Conservation (phyloP, 53 echinoderm and acorn worm species). For the Echinarachnius parma region DNA sequence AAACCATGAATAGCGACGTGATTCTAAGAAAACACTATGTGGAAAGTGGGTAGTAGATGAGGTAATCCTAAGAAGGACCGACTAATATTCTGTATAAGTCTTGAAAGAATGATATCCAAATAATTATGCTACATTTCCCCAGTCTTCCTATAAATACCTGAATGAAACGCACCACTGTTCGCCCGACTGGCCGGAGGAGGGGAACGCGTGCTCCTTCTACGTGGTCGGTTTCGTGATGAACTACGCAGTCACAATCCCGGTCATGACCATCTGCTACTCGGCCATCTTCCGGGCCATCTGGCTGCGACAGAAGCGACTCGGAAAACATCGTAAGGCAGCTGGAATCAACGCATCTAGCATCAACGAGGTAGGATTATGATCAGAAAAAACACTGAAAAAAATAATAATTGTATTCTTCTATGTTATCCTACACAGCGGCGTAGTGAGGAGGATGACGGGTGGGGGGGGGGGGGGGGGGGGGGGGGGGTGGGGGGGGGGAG, state of each 20-base stretch:
- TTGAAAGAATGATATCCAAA: too few species aligned
- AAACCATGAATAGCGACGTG: too few species aligned
- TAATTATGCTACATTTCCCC: too few species aligned
- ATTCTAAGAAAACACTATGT: too few species aligned
- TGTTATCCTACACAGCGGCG: background rate
- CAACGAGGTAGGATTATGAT: background rate
- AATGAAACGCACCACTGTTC: slow-evolving; percentile 36
- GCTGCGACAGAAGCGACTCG: slow-evolving; percentile 6
- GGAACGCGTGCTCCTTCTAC: slow-evolving; percentile 30
- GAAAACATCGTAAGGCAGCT: background rate
- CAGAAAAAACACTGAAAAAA: too few species aligned
- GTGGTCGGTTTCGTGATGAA: slow-evolving; percentile 19
- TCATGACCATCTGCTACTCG: slow-evolving; percentile 32
- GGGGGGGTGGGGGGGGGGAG: too few species aligned
- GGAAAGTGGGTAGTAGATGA: too few species aligned
- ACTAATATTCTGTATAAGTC: too few species aligned
- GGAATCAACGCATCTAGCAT: background rate
- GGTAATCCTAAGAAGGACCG: too few species aligned
- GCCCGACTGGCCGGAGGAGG: slow-evolving; percentile 37
- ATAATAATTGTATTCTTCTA: too few species aligned
- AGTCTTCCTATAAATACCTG: slow-evolving; percentile 21
- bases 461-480: background rate
- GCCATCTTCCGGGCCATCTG: slow-evolving; percentile 28
- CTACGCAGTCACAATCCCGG: slow-evolving; percentile 41
- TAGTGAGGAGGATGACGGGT: background rate